These are phyloP conservation scores for Nerophis lumbriciformis DNA, from an alignment of 2,113 vertebrate genomes.

Conservation along the genomic window DNA sequence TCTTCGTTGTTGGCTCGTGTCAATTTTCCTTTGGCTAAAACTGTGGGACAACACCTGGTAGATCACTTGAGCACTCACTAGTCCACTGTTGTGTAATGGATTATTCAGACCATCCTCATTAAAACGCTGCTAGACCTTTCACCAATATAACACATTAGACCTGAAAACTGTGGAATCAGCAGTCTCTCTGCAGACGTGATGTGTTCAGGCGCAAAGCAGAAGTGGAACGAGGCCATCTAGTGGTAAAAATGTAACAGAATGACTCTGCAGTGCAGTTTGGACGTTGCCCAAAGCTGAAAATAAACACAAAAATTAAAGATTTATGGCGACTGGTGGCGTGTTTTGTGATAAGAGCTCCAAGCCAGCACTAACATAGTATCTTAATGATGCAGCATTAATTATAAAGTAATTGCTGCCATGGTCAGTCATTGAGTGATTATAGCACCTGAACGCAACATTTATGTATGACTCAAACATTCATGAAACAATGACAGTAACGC, in stretches of 20 bases:
- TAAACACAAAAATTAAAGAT: slow-evolving; percentile 58
- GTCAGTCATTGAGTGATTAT: too few species aligned
- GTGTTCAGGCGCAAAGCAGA: slow-evolving; percentile 9
- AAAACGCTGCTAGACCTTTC: background rate
- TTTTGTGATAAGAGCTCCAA: slow-evolving; percentile 20
- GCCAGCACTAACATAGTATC: slow-evolving; percentile 3
- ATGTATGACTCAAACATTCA: too few species aligned
- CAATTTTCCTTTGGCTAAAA: slow-evolving; percentile 1
- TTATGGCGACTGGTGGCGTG: slow-evolving; percentile 36
- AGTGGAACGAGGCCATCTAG: slow-evolving; percentile 64
- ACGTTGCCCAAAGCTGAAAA: slow-evolving; percentile 29
- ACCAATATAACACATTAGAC: too few species aligned
- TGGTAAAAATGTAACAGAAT: slow-evolving; percentile 34
- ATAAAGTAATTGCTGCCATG: too few species aligned
- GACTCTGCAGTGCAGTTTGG: slow-evolving; percentile 31
- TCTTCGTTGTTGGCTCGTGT: background rate
- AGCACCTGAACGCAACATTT: too few species aligned
- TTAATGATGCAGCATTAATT: too few species aligned
- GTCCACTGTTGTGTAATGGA: background rate
- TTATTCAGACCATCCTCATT: slow-evolving; percentile 3
- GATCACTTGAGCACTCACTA: slow-evolving; percentile 4
- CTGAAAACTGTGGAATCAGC: background rate
- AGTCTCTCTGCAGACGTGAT: background rate
- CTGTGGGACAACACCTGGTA: slow-evolving; percentile 5
- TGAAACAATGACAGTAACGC: too few species aligned